Evolutionary conservation across 2,888 invertebrate species (phyloP).

Genomic region (Acanthosepion pharaonis): DNA sequence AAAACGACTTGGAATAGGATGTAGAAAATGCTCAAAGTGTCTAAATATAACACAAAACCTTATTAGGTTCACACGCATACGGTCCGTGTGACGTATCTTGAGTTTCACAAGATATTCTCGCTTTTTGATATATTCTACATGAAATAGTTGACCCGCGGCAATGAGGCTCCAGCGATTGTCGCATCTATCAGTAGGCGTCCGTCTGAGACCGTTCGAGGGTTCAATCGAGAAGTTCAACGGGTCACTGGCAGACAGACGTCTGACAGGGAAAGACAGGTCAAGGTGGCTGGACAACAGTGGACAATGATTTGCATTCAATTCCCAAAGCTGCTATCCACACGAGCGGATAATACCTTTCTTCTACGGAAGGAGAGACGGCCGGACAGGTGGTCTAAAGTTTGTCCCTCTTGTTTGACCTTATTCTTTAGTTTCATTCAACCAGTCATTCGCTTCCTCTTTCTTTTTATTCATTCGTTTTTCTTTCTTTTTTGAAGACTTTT

Average conservation of each 20-base stretch:
- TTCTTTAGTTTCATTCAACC: not conserved
- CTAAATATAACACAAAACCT: not conserved
- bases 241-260: not conserved
- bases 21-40: not conserved
- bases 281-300: conserved; percentile 33
- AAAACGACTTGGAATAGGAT: not conserved
- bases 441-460: not conserved
- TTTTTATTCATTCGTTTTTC: not conserved
- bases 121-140: not conserved
- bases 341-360: not conserved
- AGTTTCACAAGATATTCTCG: not conserved
- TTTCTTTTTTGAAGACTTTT: too few relatives aligned
- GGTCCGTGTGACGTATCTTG: not conserved
- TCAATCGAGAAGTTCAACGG: not conserved
- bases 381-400: not conserved
- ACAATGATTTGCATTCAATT: conserved; percentile 8
- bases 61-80: too few relatives aligned
- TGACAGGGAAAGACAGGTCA: not conserved
- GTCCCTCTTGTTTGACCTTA: not conserved
- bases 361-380: not conserved
- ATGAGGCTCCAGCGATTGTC: not conserved
- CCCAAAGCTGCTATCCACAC: not conserved
- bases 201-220: not conserved
- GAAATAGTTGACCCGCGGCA: conserved; percentile 9
- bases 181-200: not conserved